phyloP scores from a whole-genome alignment of 2,113 vertebrate species.

The Geothlypis trichas region DNA sequence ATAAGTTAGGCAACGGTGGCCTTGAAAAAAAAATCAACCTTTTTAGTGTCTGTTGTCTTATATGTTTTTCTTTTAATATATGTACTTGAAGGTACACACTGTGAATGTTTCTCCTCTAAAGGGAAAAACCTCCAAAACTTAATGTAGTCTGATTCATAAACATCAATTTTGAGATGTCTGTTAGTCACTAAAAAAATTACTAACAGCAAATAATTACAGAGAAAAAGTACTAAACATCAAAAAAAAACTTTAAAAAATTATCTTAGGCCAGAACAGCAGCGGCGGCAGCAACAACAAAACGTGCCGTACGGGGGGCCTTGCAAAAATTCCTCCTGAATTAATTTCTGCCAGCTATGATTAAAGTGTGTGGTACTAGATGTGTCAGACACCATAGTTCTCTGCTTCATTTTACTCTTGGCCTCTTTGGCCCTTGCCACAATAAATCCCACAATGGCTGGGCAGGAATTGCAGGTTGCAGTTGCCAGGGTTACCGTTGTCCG shows the following conservation, averaged over 20 bases:
- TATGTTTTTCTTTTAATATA: neutral
- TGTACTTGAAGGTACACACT: neutral
- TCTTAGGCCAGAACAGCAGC: neutral
- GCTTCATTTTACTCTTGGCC: constrained; percentile 77
- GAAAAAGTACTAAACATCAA: neutral
- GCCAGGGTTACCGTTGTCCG: constrained; percentile 81
- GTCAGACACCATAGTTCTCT: constrained; percentile 75
- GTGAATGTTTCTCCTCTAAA: neutral
- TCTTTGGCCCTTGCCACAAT: constrained; percentile 77
- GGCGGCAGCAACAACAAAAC: neutral
- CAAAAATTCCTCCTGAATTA: constrained; percentile 74
- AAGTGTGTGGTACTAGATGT: constrained; percentile 71
- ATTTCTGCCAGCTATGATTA: constrained; percentile 80
- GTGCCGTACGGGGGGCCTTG: neutral
- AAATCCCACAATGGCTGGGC: constrained; percentile 70
- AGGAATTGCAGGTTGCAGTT: constrained; percentile 82
- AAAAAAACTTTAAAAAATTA: neutral
- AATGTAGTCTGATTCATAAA: neutral
- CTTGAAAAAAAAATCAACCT: neutral
- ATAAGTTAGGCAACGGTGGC: neutral
- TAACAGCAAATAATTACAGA: neutral
- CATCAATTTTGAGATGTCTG: neutral
- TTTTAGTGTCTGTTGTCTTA: neutral
- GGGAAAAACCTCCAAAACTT: neutral
- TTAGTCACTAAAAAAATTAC: neutral